These are phyloP conservation scores for Anthoptus insignis DNA, from an alignment of 2,888 invertebrate species.

Conservation along the genomic window DNA sequence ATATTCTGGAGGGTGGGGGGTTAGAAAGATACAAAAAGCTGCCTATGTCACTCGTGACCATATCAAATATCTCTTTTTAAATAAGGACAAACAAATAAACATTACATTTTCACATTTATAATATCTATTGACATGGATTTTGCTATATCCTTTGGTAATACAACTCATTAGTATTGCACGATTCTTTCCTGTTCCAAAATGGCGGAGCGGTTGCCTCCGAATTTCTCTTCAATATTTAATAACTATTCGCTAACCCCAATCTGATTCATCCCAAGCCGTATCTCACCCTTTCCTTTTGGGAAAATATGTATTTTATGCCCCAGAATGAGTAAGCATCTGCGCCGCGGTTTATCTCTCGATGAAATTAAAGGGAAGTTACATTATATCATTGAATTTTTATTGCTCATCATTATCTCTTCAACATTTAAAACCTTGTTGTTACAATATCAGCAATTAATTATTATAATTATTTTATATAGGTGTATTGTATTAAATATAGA, in stretches of 20 bases:
- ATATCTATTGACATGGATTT: too few relatives aligned
- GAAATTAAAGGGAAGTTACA: slow-evolving; percentile 27
- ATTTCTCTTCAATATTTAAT: slow-evolving; percentile 43
- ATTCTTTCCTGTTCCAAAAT: slow-evolving; percentile 7
- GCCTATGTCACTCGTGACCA: too few relatives aligned
- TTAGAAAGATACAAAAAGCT: too few relatives aligned
- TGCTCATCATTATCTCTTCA: neutral
- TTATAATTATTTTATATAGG: too few relatives aligned
- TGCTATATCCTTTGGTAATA: too few relatives aligned
- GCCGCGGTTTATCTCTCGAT: slow-evolving; percentile 19
- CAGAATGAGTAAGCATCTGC: slow-evolving; percentile 28
- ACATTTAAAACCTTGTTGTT: too few relatives aligned
- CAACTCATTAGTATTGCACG: neutral
- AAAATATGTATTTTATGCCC: slow-evolving; percentile 43
- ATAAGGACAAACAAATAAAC: too few relatives aligned
- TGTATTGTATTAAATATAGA: too few relatives aligned
- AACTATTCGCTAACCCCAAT: slow-evolving; percentile 40
- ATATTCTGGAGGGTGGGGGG: too few relatives aligned
- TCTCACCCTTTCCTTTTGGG: slow-evolving; percentile 37
- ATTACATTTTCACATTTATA: too few relatives aligned
- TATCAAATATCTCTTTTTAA: too few relatives aligned
- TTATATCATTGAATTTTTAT: slow-evolving; percentile 17
- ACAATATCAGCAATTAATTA: too few relatives aligned
- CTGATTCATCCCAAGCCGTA: slow-evolving; percentile 40
- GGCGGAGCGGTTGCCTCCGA: slow-evolving; percentile 13